Conservation (phyloP, 2,888 invertebrate species). For the Bombyx huttoni region DNA sequence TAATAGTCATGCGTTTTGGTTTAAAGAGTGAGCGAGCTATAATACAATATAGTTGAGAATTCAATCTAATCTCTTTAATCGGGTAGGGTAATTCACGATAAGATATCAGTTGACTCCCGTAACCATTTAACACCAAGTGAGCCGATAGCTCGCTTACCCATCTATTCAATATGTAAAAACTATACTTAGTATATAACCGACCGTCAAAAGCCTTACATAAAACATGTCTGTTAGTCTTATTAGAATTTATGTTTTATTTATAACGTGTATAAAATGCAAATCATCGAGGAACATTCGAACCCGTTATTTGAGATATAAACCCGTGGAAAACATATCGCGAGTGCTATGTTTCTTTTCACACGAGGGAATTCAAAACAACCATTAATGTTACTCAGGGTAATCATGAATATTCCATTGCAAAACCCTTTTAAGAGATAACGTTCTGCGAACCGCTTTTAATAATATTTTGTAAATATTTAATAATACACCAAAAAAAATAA, state of each 20-base stretch:
- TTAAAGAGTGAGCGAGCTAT: too few species aligned
- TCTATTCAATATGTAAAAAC: not conserved
- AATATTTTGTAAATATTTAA: conserved; percentile 36
- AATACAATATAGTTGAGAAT: too few species aligned
- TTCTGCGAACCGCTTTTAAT: conserved; percentile 27
- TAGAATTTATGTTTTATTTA: not conserved
- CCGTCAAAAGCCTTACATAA: not conserved
- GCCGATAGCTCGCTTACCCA: too few species aligned
- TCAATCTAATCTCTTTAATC: too few species aligned
- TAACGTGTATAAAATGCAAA: not conserved
- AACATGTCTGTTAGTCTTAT: conserved; percentile 7
- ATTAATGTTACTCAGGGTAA: conserved; percentile 48
- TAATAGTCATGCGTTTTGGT: too few species aligned
- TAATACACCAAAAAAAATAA: conserved; percentile 11
- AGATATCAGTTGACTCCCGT: too few species aligned
- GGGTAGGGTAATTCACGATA: too few species aligned
- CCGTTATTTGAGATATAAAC: conserved; percentile 27
- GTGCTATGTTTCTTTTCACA: conserved; percentile 36
- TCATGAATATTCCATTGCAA: conserved; percentile 54
- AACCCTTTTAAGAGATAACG: conserved; percentile 47
- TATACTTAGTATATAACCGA: not conserved
- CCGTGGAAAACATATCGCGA: conserved; percentile 24
- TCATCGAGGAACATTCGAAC: conserved; percentile 16
- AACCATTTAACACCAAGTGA: too few species aligned
- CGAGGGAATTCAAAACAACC: conserved; percentile 50